Percentiles rank a stretch among this genome's conserved stretches.
Conservation (phyloP, 2,113 vertebrate genomes). For the Oenanthe oenanthe region DNA sequence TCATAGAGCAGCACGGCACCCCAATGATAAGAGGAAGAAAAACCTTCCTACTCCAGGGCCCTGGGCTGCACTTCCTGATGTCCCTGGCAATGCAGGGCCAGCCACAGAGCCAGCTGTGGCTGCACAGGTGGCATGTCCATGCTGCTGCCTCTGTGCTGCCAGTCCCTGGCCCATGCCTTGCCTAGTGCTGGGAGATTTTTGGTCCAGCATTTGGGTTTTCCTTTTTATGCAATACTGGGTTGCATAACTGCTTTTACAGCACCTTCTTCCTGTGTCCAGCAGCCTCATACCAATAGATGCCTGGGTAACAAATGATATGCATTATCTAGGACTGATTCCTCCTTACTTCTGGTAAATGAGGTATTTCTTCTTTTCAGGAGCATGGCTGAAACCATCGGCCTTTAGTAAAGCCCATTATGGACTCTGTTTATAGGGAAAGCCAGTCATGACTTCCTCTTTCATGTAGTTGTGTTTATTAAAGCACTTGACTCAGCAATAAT, state of each 20-base stretch:
- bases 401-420: not conserved
- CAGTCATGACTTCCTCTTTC: not conserved
- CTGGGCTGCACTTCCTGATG: not conserved
- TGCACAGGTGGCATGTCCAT: accelerated
- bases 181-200: not conserved
- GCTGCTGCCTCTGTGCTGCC: not conserved
- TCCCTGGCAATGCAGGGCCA: not conserved
- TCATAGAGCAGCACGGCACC: accelerated
- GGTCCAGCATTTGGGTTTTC: not conserved
- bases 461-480: not conserved
- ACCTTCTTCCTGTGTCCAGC: not conserved
- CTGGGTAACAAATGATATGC: not conserved
- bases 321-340: not conserved
- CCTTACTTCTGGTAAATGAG: not conserved
- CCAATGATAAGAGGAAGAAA: not conserved
- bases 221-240: not conserved
- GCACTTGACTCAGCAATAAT: not conserved
- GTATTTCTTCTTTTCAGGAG: not conserved
- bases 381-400: accelerated
- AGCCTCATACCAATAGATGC: accelerated
- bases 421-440: not conserved
- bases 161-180: not conserved
- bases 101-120: too few relatives aligned
- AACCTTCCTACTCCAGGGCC: accelerated
- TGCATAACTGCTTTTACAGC: accelerated